These are phyloP conservation scores for Drosophila bunnanda DNA, from an alignment of 2,888 invertebrate genomes.

Conservation along the genomic window DNA sequence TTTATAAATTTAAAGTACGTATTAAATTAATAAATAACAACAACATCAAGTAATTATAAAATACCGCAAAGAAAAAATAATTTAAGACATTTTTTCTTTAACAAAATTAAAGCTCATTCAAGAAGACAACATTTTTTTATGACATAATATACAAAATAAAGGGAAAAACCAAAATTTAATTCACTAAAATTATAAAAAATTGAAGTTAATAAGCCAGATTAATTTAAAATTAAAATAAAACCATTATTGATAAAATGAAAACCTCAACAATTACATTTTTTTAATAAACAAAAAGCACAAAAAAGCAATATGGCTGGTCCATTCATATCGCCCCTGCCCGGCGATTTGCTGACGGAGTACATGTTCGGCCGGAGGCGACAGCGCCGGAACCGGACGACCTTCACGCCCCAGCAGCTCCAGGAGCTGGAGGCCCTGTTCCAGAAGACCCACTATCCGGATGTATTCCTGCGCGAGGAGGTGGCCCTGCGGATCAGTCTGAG, in stretches of 20 bases:
- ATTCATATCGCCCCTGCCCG: conserved; percentile 93
- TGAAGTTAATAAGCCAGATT: neutral
- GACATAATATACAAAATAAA: neutral
- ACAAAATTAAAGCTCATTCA: neutral
- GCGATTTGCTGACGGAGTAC: conserved; percentile 95
- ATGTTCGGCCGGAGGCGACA: conserved; percentile 96
- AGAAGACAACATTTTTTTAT: neutral
- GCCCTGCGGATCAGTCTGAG: conserved; percentile 95
- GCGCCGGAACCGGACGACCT: conserved; percentile 95
- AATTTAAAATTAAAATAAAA: neutral
- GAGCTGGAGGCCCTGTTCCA: conserved; percentile 96
- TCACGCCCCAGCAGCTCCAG: conserved; percentile 96
- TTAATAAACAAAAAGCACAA: neutral
- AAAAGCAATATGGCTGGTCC: conserved; percentile 92
- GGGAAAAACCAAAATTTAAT: neutral
- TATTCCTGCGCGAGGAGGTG: conserved; percentile 92
- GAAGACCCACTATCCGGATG: conserved; percentile 97
- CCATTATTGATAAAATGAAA: neutral
- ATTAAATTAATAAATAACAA: neutral
- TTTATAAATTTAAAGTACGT: neutral
- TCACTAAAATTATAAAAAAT: neutral
- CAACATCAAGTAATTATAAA: neutral
- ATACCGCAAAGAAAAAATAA: neutral
- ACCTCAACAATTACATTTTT: neutral
- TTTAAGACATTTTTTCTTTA: neutral